Percentiles rank a stretch among this genome's conserved stretches.
Evolutionary conservation across 2,113 vertebrate genomes (phyloP).

Genomic region (Micromys minutus): DNA sequence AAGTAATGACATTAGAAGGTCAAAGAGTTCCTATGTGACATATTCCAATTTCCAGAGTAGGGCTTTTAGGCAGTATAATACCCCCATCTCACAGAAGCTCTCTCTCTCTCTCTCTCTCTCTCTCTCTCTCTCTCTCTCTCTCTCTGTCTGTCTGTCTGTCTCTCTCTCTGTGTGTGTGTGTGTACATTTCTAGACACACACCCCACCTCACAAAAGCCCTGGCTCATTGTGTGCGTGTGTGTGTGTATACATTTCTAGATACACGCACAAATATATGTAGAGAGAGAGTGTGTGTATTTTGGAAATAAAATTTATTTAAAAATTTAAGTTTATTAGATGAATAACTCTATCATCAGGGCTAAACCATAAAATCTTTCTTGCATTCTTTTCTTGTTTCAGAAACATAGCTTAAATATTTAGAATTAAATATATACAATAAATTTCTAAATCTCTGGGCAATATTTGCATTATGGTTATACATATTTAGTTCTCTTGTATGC

Average conservation of each 20-base stretch:
- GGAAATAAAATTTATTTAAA: constrained; percentile 59
- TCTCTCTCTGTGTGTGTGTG: no score
- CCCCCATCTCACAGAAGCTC: no score
- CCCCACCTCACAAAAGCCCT: no score
- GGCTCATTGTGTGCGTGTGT: no score
- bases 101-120: no score
- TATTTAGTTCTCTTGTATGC: background rate
- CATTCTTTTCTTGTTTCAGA: constrained; percentile 8
- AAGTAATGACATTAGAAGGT: background rate
- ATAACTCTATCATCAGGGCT: background rate
- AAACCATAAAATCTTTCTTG: constrained; percentile 48
- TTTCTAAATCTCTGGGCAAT: background rate
- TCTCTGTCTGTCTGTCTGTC: no score
- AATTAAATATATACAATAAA: background rate
- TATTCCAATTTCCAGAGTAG: background rate
- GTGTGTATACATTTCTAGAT: no score
- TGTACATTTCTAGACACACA: no score
- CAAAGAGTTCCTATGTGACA: no score
- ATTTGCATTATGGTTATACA: background rate
- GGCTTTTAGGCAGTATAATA: no score
- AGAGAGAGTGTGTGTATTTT: background rate
- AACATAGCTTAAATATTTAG: constrained; percentile 41
- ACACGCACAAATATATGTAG: no score
- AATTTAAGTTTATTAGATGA: constrained; percentile 76
- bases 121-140: no score